Evolutionary conservation across 1,140 invertebrate species (phyloP), one percentile per base, ranked within the genome.

Genomic region (Macrotrachela quadricornifera): DNA sequence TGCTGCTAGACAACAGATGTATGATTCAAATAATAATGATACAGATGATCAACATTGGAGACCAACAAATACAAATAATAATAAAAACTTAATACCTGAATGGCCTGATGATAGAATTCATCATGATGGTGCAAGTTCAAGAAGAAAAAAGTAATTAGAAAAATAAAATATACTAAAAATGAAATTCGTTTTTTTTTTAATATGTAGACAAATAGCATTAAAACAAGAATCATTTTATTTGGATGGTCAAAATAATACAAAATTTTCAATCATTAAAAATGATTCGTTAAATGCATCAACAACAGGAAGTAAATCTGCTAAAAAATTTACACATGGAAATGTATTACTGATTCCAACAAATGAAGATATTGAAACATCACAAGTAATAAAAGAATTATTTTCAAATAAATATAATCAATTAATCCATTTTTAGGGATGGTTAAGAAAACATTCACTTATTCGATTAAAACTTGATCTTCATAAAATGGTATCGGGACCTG

Each of bases 401-500:
- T 30, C 8, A 30, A 4, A 30, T 30, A 8, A 30, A 4, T 30
- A 30, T 4, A 8, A 30, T 4, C 8, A 4, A 30, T 30, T 30
- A 30, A 30, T 4, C 21, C 8, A 30, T 30, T 4, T 30, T 30
- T 30, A 30, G 21, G 21, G 68, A 65, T 70, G 68, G 68, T 50
- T 70, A 52, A 57, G 61, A 30, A 57, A 65, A 30, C 21, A 30
- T 30, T 30, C 21, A 30, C 21, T 30, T 30, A 30, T 30, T 30
- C 21, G 21, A 48, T 56, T 69, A 49, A 66, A 67, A 54, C 57
- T 70, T 18, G 66, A 70, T 56, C 59, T 70, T 14, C 60, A 62
- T 50, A 66, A 63, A 49, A 60, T 70, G 15, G 61, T 68, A 18
- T 63, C 65, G 12, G 65, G 64, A 13, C 66, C 66, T 13, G 68